Percentiles rank a stretch among this genome's conserved stretches.
phyloP scores from a whole-genome alignment of 2,113 vertebrate species.

The Hippocampus comes region DNA sequence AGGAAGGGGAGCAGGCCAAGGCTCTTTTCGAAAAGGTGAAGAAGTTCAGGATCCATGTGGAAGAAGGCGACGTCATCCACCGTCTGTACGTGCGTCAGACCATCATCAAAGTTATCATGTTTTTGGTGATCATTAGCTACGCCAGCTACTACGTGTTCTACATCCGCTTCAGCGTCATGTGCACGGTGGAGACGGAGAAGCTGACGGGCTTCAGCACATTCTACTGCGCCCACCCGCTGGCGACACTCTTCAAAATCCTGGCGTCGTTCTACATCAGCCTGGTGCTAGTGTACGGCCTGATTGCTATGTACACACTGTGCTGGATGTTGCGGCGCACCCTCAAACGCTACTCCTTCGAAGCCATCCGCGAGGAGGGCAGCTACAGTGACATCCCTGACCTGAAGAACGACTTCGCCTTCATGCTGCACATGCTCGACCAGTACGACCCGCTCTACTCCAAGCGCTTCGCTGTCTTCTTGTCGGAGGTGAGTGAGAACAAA shows the following conservation, averaged over 20 bases:
- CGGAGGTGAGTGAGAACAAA: slow-evolving; percentile 97
- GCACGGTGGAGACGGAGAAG: slow-evolving; percentile 90
- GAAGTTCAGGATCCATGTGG: slow-evolving; percentile 93
- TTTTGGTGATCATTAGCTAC: slow-evolving; percentile 93
- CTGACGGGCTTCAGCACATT: slow-evolving; percentile 93
- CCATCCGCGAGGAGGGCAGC: slow-evolving; percentile 96
- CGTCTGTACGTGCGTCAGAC: slow-evolving; percentile 96
- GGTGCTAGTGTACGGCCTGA: slow-evolving; percentile 90
- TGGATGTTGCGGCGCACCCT: slow-evolving; percentile 96
- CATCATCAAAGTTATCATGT: slow-evolving; percentile 98
- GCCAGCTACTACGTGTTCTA: slow-evolving; percentile 92
- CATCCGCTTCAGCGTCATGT: slow-evolving; percentile 91
- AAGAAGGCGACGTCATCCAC: slow-evolving; percentile 97
- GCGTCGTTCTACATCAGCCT: slow-evolving; percentile 96
- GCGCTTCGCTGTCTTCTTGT: slow-evolving; percentile 95
- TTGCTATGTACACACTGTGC: slow-evolving; percentile 95
- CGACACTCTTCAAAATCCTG: slow-evolving; percentile 96
- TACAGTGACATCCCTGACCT: slow-evolving; percentile 98
- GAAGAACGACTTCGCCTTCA: slow-evolving; percentile 98
- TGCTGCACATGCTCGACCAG: slow-evolving; percentile 97
- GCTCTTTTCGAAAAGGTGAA: slow-evolving; percentile 98
- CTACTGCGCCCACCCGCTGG: slow-evolving; percentile 91
- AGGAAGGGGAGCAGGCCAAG: slow-evolving; percentile 97
- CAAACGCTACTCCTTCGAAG: slow-evolving; percentile 97
- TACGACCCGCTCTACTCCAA: slow-evolving; percentile 97